Percentiles rank a stretch among this genome's conserved stretches.
These are phyloP conservation scores for Aphaenogaster rudis DNA, from an alignment of 1,140 invertebrate genomes.

Conservation along the genomic window DNA sequence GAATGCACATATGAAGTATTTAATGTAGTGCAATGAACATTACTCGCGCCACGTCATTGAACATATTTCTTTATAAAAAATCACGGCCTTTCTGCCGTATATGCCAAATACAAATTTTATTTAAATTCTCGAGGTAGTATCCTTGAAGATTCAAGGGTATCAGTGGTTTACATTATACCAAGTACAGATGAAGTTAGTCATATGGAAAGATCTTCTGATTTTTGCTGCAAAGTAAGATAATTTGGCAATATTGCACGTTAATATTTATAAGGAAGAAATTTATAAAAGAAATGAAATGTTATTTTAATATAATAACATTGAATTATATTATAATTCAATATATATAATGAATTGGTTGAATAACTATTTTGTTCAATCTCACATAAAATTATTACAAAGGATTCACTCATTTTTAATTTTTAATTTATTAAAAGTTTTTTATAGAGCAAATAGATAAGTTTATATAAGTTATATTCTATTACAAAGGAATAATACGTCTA, in stretches of 20 bases:
- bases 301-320: background rate
- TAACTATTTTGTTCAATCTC: background rate
- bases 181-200: background rate
- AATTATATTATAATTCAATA: background rate
- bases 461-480: no score
- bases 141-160: constrained; percentile 24
- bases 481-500: no score
- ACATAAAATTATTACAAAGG: background rate
- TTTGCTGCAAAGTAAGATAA: background rate
- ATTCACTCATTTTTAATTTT: constrained; percentile 2
- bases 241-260: background rate
- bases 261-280: background rate
- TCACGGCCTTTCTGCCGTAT: background rate
- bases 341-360: background rate
- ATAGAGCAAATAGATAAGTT: no score
- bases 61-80: background rate
- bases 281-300: background rate
- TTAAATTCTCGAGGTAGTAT: background rate
- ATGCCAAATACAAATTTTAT: constrained; percentile 42
- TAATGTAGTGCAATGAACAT: background rate
- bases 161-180: constrained; percentile 19
- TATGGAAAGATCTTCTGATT: constrained; percentile 9
- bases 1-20: background rate
- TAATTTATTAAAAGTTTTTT: no score
- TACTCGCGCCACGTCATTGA: background rate